Evolutionary conservation across 2,113 vertebrate species (phyloP), one percentile per base, ranked within the genome.

Genomic region (Myanophis thanlyinensis): DNA sequence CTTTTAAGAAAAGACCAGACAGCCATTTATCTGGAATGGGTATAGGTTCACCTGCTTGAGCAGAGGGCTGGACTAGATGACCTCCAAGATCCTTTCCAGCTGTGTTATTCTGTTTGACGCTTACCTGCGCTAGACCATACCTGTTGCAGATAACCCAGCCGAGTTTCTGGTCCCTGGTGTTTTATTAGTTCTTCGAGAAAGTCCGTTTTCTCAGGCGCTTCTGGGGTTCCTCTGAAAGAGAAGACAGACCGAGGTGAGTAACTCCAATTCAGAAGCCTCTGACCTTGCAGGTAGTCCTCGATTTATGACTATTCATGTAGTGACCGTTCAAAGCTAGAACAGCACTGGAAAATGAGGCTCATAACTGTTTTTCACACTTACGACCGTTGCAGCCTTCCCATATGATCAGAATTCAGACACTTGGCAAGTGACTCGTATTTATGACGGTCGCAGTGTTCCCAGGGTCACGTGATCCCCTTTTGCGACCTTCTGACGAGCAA

Each of bases 91-190:
- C 56, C 25, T 10, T 59, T 59, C 25, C 56, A 30, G 27, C 10
- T 62, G 10, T 27, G 9, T 30, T 59, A 62, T 62, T 49, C 4
- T 25, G 9, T 27, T 49, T 25, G 46, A 51, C 1, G 22, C n/a
- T 0, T 35, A 62, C 22, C 18, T 0, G 1, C 3, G 25, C 2
- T 3, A 40, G 3, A 4, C 23, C 52, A 96, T 92, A 98, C 98
- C 98, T 98, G 97, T 88, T 95, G 92, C 87, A 98, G 92, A 18
- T 96, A 97, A 23, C 1, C 35, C 59, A 91, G 97, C 23, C 97
- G 94, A 3, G 93, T 91, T 47, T 94, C 47, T 0, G n/a, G 90
- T 1, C 94, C 95, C 35, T 90, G 95, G 62, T 96, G 95, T 53
- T 35, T 90, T 2, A 91, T 59, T 0, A 98, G 89, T n/a, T 98